Evolutionary conservation across 2,888 invertebrate species (phyloP), one percentile per base, ranked within the genome.

Genomic region (Diarsia brunnea): DNA sequence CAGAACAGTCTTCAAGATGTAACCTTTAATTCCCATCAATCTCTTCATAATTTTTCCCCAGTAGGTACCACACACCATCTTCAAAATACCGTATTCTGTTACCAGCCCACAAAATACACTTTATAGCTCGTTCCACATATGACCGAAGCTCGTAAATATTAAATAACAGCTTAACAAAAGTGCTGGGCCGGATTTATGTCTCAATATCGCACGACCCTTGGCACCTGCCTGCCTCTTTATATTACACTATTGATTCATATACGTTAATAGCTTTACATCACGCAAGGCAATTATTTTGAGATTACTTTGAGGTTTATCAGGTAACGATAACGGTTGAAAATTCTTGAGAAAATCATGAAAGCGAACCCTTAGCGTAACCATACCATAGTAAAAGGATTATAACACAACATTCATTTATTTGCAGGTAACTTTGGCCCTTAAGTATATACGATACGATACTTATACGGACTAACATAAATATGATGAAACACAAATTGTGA

Each of bases 141-240:
- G 84, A 85, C 82, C 84, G 70, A 84, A 77, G 85, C 83, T 85
- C 92, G 90, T 94, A 93, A 93, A 94, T 93, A 94, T 93, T 91
- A 91, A 92, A 93, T 90, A 93, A 92, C 91, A 90, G 90, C 91
- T 90, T 90, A 91, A 90, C 91, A 89, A 89, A 89, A 91, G 90
- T 90, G 90, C 82, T 86, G 65, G 75, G 75, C 78, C 81, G 91
- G 93, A 95, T 91, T 95, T 95, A 95, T 95, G 93, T 92, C 93
- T 95, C 93, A 95, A 95, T 95, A 95, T 94, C 89, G 89, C 88
- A 75, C 87, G 91, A 90, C 91, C 92, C 92, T 90, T 89, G 77
- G 75, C 79, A 82, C 82, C 85, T 84, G 90, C 90, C 92, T 91
- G 49, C 73, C 73, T 78, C 75, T 55, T 76, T 91, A 91, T 92